Conservation (phyloP, 2,797 vertebrate genomes). For the Alectoris magna region DNA sequence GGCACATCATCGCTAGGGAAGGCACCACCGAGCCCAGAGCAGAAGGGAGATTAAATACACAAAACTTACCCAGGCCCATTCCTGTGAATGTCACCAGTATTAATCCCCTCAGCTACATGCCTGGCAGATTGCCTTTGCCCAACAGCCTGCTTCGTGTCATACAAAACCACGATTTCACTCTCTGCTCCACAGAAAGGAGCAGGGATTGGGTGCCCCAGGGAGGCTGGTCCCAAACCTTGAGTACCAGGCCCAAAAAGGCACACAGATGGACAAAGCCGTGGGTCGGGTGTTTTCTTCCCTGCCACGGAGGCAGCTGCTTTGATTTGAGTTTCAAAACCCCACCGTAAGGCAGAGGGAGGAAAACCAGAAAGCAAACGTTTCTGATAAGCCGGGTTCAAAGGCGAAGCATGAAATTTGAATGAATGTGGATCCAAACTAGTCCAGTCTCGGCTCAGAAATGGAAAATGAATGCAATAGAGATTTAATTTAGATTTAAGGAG, state of each 20-base stretch:
- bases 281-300: neutral
- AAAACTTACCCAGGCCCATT: neutral
- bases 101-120: neutral
- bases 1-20: neutral
- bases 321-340: neutral
- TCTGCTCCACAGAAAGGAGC: accelerated
- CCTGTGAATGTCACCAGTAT: neutral
- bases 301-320: neutral
- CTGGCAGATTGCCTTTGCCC: neutral
- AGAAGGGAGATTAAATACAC: neutral
- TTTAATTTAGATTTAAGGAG: constrained; percentile 76
- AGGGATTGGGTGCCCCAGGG: neutral
- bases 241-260: accelerated
- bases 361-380: neutral
- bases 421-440: constrained; percentile 23
- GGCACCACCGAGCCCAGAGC: accelerated
- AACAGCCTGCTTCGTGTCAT: neutral
- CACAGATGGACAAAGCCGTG: neutral
- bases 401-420: constrained; percentile 52
- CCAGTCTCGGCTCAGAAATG: constrained; percentile 4
- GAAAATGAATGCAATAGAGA: constrained; percentile 67
- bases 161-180: neutral
- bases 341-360: neutral
- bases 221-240: neutral
- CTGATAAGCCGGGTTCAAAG: constrained; percentile 59